These are phyloP conservation scores for Cricetomys ansorgei DNA, from an alignment of 2,113 vertebrate species.

Conservation along the genomic window DNA sequence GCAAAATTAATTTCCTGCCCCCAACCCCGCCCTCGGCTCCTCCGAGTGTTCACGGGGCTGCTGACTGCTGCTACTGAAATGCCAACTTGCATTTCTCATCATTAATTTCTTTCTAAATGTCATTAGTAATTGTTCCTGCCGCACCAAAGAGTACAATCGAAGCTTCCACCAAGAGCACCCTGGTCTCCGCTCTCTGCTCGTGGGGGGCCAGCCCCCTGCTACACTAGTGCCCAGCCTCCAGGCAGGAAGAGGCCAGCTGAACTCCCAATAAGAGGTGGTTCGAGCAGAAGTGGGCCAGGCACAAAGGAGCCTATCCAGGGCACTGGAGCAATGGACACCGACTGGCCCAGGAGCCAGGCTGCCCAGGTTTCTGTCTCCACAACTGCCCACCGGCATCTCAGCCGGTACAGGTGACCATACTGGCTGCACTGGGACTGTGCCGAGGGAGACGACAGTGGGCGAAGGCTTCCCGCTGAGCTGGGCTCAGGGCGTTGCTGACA, in stretches of 20 bases:
- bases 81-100: slow-evolving; percentile 89
- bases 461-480: neutral
- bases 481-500: accelerated
- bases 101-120: slow-evolving; percentile 90
- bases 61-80: slow-evolving; percentile 86
- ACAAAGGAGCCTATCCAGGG: neutral
- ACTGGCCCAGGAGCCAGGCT: neutral
- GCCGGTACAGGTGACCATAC: neutral
- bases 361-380: neutral
- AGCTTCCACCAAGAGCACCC: slow-evolving; percentile 77
- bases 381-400: neutral
- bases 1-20: slow-evolving; percentile 86
- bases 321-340: accelerated
- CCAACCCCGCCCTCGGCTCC: slow-evolving; percentile 73
- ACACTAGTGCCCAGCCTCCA: slow-evolving; percentile 48
- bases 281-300: neutral
- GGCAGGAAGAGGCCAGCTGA: neutral
- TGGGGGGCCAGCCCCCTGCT: slow-evolving; percentile 50
- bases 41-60: slow-evolving; percentile 79
- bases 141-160: slow-evolving; percentile 80
- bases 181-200: slow-evolving; percentile 73
- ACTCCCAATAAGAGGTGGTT: slow-evolving; percentile 38
- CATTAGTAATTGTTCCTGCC: slow-evolving; percentile 89
- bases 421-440: neutral
- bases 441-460: neutral